phyloP scores from a whole-genome alignment of 2,113 vertebrate species.

The Rattus rattus region DNA sequence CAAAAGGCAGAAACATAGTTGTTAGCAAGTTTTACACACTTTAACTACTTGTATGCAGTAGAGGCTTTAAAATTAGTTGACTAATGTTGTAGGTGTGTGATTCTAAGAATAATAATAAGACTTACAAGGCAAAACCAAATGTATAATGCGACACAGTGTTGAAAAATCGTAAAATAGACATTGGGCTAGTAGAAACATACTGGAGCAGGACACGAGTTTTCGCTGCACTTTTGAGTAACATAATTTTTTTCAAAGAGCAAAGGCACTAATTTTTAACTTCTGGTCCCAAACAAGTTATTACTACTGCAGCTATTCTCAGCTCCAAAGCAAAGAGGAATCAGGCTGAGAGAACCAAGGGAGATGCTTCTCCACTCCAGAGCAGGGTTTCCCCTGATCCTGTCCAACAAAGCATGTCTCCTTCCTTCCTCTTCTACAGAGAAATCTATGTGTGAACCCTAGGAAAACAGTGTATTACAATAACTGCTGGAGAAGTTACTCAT shows the following conservation, averaged over 20 bases:
- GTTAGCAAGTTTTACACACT: not conserved
- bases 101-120: not conserved
- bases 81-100: not conserved
- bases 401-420: not conserved
- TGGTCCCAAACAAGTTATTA: not conserved
- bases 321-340: not conserved
- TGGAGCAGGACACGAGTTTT: slow-evolving; percentile 2
- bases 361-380: not conserved
- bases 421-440: not conserved
- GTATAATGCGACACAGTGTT: slow-evolving; percentile 1
- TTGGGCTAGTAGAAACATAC: not conserved
- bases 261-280: slow-evolving; percentile 13
- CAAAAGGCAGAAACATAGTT: not conserved
- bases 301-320: not conserved
- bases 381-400: not conserved
- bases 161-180: not conserved
- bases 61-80: not conserved
- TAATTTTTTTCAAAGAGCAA: slow-evolving; percentile 32
- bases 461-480: not conserved
- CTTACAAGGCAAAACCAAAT: not conserved
- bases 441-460: not conserved
- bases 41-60: not conserved
- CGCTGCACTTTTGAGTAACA: slow-evolving; percentile 2
- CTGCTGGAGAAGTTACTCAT: not conserved
- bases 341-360: not conserved